These are phyloP conservation scores for Heptranchias perlo DNA, from an alignment of 2,113 vertebrate genomes.

Conservation along the genomic window DNA sequence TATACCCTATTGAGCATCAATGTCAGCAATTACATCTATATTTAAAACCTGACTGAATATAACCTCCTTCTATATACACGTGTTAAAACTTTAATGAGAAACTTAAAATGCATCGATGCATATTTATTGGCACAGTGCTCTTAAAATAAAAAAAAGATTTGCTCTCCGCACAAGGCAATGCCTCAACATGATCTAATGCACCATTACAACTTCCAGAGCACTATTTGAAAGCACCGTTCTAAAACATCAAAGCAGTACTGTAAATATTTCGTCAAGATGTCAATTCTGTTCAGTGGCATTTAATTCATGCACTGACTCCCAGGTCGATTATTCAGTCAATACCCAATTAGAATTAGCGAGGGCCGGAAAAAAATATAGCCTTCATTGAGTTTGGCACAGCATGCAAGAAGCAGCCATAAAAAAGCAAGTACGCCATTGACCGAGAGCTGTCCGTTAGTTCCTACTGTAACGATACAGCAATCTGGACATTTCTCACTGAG, in stretches of 20 bases:
- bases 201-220: not conserved
- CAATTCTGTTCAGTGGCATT: not conserved
- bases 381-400: not conserved
- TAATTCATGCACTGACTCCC: constrained; percentile 28
- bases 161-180: not conserved
- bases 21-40: not conserved
- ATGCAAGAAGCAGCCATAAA: not conserved
- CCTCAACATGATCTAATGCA: not conserved
- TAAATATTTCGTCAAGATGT: constrained; percentile 23
- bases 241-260: not conserved
- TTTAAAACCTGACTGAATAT: not conserved
- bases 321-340: constrained; percentile 38
- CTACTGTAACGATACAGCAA: not conserved
- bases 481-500: not conserved
- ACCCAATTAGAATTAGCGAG: not conserved
- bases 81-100: constrained; percentile 24
- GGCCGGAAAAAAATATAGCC: not conserved
- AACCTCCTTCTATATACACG: not conserved
- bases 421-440: not conserved
- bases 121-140: not conserved
- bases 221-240: not conserved
- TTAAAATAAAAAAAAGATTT: not conserved
- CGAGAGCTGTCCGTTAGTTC: not conserved
- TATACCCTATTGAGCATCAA: not conserved
- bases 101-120: not conserved